phyloP scores from a whole-genome alignment of 2,888 invertebrate genomes.

The Eupeodes latifasciatus region DNA sequence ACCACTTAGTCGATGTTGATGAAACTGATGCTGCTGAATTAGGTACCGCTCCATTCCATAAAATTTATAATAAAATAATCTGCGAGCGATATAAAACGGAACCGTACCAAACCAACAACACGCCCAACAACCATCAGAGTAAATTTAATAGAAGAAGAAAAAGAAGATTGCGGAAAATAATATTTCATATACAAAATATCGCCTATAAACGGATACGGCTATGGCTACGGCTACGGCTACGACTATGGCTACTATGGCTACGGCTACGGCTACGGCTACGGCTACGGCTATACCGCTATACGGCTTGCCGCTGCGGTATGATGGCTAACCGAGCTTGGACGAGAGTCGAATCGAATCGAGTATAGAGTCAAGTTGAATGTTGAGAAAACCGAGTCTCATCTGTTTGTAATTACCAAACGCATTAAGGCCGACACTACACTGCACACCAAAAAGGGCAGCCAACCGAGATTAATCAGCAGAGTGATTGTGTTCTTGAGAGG shows the following conservation, averaged over 20 bases:
- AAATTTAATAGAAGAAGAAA: slow-evolving; percentile 9
- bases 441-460: slow-evolving; percentile 48
- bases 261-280: background rate
- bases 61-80: slow-evolving; percentile 18
- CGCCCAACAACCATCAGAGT: background rate
- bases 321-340: slow-evolving; percentile 5
- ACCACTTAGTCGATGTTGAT: slow-evolving; percentile 66
- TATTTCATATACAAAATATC: slow-evolving; percentile 69
- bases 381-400: slow-evolving; percentile 61
- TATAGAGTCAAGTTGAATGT: too few relatives aligned
- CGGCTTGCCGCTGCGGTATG: background rate
- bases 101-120: background rate
- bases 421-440: slow-evolving; percentile 70
- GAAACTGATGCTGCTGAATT: slow-evolving; percentile 38
- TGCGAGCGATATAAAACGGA: background rate
- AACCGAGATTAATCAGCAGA: slow-evolving; percentile 39
- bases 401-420: slow-evolving; percentile 76
- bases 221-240: background rate
- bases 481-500: slow-evolving; percentile 18
- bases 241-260: background rate
- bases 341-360: background rate
- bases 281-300: too few relatives aligned
- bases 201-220: slow-evolving; percentile 1
- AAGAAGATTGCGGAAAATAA: slow-evolving; percentile 41
- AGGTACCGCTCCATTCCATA: background rate